phyloP scores from a whole-genome alignment of 2,888 invertebrate species.

The Cheilosia urbana region DNA sequence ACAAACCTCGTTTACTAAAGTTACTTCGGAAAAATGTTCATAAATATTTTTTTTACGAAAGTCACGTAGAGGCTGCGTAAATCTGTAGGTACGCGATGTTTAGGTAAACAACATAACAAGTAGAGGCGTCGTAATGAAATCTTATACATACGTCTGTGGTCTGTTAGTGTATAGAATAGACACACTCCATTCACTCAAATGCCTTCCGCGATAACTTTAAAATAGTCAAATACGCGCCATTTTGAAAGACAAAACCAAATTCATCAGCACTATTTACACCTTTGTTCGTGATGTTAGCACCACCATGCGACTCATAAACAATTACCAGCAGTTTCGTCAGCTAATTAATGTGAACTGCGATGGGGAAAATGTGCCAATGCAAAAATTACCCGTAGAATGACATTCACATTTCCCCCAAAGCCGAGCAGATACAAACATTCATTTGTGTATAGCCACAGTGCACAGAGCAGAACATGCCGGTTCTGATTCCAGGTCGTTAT shows the following conservation, averaged over 20 bases:
- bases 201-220: not conserved
- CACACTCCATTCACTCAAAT: too few relatives aligned
- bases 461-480: conserved; percentile 30
- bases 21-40: too few relatives aligned
- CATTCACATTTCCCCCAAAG: conserved; percentile 33
- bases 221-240: conserved; percentile 7
- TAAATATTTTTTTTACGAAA: too few relatives aligned
- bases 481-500: conserved; percentile 37
- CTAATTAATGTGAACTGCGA: conserved; percentile 15
- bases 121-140: too few relatives aligned
- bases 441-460: conserved; percentile 10
- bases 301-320: conserved; percentile 1
- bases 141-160: too few relatives aligned
- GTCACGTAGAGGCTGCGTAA: too few relatives aligned
- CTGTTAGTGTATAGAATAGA: too few relatives aligned
- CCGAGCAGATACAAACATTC: conserved; percentile 29
- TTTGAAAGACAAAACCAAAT: conserved; percentile 20
- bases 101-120: too few relatives aligned
- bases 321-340: conserved; percentile 5
- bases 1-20: too few relatives aligned
- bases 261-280: conserved; percentile 20
- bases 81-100: too few relatives aligned
- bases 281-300: conserved; percentile 6
- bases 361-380: conserved; percentile 23
- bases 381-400: conserved; percentile 37